phyloP scores from a whole-genome alignment of 2,797 vertebrate genomes.

The Sorex maritimensis region DNA sequence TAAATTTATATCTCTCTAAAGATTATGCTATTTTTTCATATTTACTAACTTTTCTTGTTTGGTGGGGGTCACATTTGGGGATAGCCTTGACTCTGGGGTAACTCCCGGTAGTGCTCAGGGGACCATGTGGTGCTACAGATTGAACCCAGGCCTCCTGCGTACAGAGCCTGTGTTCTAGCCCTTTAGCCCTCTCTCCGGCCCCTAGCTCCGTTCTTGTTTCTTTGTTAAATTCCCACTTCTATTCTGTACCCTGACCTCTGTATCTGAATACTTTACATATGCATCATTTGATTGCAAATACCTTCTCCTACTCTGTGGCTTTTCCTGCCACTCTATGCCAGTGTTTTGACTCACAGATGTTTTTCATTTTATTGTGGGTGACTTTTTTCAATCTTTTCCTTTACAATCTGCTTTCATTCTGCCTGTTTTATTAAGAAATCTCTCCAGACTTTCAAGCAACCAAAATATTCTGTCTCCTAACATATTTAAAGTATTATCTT shows the following conservation, averaged over 20 bases:
- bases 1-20: not conserved
- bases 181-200: too few relatives aligned
- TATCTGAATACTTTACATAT: not conserved
- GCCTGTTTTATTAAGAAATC: not conserved
- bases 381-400: slow-evolving; percentile 32
- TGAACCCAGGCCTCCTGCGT: too few relatives aligned
- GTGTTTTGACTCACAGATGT: slow-evolving; percentile 6
- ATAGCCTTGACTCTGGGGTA: too few relatives aligned
- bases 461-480: not conserved
- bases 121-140: too few relatives aligned
- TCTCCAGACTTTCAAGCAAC: slow-evolving; percentile 21
- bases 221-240: slow-evolving; percentile 10
- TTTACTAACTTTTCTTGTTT: slow-evolving; percentile 33
- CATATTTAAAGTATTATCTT: not conserved
- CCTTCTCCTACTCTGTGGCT: not conserved
- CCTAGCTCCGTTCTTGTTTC: too few relatives aligned
- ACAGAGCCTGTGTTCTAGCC: too few relatives aligned
- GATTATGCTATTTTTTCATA: not conserved
- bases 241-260: not conserved
- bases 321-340: not conserved
- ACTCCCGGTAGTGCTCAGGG: too few relatives aligned
- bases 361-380: slow-evolving; percentile 37
- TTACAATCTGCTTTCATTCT: slow-evolving; percentile 27
- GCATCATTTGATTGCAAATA: slow-evolving; percentile 37
- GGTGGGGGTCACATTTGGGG: too few relatives aligned